These are phyloP conservation scores for Shargacucullia verbasci DNA, from an alignment of 2,888 invertebrate species.

Conservation along the genomic window DNA sequence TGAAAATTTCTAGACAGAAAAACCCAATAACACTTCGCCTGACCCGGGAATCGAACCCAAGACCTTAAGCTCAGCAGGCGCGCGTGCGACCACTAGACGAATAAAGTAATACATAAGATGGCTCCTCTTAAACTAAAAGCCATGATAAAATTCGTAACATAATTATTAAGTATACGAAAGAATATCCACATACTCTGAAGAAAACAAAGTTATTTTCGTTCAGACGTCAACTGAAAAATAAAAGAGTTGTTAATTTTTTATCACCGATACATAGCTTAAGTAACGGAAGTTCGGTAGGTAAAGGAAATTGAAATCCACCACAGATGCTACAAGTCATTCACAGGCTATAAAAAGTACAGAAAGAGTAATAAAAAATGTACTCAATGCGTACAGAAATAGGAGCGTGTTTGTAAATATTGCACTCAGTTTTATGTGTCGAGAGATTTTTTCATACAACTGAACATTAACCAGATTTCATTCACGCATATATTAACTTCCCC, in stretches of 20 bases:
- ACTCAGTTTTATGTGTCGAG: conserved; percentile 32
- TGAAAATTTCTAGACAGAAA: too few relatives aligned
- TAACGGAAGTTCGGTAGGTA: conserved; percentile 83
- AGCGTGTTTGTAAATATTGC: conserved; percentile 55
- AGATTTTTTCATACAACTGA: conserved; percentile 32
- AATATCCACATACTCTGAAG: conserved; percentile 1
- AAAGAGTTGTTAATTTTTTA: conserved; percentile 79
- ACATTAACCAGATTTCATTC: conserved; percentile 23
- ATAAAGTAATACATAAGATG: too few relatives aligned
- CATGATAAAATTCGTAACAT: too few relatives aligned
- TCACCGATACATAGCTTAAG: conserved; percentile 76
- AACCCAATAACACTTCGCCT: too few relatives aligned
- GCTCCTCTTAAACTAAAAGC: too few relatives aligned
- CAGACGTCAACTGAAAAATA: conserved; percentile 70
- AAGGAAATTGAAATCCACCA: conserved; percentile 85
- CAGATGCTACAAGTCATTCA: conserved; percentile 85
- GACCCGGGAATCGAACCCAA: too few relatives aligned
- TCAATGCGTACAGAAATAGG: conserved; percentile 72
- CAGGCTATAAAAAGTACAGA: conserved; percentile 80
- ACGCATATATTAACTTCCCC: conserved; percentile 17
- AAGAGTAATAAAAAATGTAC: conserved; percentile 80
- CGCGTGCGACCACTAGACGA: too few relatives aligned
- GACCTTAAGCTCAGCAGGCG: too few relatives aligned
- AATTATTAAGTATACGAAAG: too few relatives aligned
- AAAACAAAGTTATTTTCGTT: conserved; percentile 45